Evolutionary conservation across 2,888 invertebrate genomes (phyloP).

Genomic region (Mythimna albipuncta): DNA sequence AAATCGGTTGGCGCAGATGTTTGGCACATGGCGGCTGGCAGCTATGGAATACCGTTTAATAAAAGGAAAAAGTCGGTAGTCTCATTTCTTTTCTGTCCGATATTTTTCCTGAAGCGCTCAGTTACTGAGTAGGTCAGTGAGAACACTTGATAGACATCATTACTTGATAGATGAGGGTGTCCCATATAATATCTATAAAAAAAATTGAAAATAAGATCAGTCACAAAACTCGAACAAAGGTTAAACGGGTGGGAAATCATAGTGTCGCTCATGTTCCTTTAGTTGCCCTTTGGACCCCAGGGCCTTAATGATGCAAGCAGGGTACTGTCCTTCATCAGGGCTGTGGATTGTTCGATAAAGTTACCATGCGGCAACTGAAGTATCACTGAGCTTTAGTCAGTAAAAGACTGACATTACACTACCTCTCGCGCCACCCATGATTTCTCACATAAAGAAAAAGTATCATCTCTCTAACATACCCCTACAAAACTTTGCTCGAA

Average conservation of each 20-base stretch:
- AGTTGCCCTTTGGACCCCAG: no score
- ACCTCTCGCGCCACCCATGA: no score
- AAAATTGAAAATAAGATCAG: background rate
- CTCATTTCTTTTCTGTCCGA: slow-evolving; percentile 64
- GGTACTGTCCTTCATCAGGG: no score
- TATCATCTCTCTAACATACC: no score
- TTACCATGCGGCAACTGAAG: no score
- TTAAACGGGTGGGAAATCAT: no score
- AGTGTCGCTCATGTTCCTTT: no score
- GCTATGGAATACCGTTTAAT: slow-evolving; percentile 70
- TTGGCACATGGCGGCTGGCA: slow-evolving; percentile 82
- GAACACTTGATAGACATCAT: slow-evolving; percentile 44
- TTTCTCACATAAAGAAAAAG: no score
- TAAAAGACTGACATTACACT: no score
- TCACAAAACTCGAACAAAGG: background rate
- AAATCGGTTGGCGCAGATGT: slow-evolving; percentile 87
- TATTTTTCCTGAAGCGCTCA: slow-evolving; percentile 59
- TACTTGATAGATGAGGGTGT: slow-evolving; percentile 23
- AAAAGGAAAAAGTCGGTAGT: slow-evolving; percentile 66
- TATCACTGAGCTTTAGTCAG: no score
- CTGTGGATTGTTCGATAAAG: no score
- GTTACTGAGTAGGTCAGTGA: slow-evolving; percentile 49
- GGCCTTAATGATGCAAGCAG: no score
- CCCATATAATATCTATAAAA: background rate
- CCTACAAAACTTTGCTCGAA: background rate